Conservation (phyloP, 2,797 vertebrate genomes). For the Smutsia temminckii region DNA sequence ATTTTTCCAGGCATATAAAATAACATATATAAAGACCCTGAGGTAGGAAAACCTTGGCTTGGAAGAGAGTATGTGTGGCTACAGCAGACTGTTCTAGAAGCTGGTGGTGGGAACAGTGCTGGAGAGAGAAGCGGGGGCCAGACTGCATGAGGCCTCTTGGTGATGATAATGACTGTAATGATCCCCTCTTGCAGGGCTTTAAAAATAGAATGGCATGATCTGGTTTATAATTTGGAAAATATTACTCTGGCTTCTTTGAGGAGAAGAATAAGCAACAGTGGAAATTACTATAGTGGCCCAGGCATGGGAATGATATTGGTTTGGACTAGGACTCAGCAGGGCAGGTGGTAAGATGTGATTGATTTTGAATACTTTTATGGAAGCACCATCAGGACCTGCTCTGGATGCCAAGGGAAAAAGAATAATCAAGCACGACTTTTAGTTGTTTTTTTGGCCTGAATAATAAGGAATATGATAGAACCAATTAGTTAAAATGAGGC, state of each 20-base stretch:
- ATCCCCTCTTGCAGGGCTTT: neutral
- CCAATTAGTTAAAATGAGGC: neutral
- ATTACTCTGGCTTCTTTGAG: neutral
- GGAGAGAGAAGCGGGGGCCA: neutral
- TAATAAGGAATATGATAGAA: constrained; percentile 13
- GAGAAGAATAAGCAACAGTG: neutral
- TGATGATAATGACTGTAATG: neutral
- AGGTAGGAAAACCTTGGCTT: neutral
- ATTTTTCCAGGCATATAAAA: neutral
- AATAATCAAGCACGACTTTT: neutral
- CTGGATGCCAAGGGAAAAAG: neutral
- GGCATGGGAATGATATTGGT: neutral
- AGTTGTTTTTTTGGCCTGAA: neutral
- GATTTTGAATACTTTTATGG: constrained; percentile 24
- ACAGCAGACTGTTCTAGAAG: neutral
- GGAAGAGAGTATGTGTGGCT: neutral
- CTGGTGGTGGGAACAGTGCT: neutral
- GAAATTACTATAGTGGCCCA: neutral
- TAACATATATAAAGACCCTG: neutral
- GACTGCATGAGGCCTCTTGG: neutral
- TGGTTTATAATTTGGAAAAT: neutral
- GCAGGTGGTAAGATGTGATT: neutral
- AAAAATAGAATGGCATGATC: neutral
- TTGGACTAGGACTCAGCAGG: neutral
- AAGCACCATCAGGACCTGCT: neutral